These are phyloP conservation scores for Callipepla squamata DNA, from an alignment of 2,113 vertebrate species.

Conservation along the genomic window DNA sequence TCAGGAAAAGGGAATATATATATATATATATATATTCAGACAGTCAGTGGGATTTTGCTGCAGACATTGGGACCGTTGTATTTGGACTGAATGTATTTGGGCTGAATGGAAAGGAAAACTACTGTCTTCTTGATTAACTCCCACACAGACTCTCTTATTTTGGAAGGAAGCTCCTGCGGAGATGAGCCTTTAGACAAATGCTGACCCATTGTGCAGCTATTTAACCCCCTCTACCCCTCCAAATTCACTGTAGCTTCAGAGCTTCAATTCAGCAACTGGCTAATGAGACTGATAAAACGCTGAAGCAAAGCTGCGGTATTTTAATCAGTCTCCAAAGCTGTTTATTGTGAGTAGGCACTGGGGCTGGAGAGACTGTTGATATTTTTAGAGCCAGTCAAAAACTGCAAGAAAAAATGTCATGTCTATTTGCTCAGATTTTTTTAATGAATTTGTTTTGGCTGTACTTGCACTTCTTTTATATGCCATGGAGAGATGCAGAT, in stretches of 20 bases:
- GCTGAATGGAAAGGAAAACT: background rate
- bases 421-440: slow-evolving; percentile 59
- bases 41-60: slow-evolving; percentile 7
- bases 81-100: background rate
- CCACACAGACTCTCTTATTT: background rate
- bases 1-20: fast-evolving
- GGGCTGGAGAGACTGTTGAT: slow-evolving; percentile 54
- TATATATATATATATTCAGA: background rate
- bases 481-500: slow-evolving; percentile 26
- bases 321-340: slow-evolving; percentile 63
- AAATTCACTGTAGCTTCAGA: slow-evolving; percentile 4
- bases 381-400: slow-evolving; percentile 69
- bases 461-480: slow-evolving; percentile 41
- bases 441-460: slow-evolving; percentile 65
- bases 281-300: slow-evolving; percentile 51
- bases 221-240: slow-evolving; percentile 15
- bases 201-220: slow-evolving; percentile 41
- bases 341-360: slow-evolving; percentile 39
- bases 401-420: slow-evolving; percentile 65
- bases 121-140: slow-evolving; percentile 38
- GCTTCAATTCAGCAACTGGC: slow-evolving; percentile 65
- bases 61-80: background rate
- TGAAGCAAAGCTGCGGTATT: slow-evolving; percentile 45
- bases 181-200: slow-evolving; percentile 67
- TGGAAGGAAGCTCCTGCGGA: slow-evolving; percentile 24